phyloP scores from a whole-genome alignment of 2,888 invertebrate genomes.

The Allolobophora icterica region DNA sequence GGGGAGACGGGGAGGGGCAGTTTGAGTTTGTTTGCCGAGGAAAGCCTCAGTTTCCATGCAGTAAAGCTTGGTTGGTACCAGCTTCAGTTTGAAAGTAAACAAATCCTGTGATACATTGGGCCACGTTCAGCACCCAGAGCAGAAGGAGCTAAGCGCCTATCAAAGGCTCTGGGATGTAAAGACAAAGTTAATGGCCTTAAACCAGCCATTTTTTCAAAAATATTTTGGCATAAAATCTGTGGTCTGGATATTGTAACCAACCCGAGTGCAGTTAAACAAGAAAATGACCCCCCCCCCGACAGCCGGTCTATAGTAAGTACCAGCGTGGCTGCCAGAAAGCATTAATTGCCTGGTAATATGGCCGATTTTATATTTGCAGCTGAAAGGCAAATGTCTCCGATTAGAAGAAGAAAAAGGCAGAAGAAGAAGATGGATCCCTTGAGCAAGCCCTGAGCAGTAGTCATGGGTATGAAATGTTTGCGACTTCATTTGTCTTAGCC shows the following conservation, averaged over 20 bases:
- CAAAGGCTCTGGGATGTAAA: not conserved
- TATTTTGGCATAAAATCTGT: constrained; percentile 17
- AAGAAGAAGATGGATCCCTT: not conserved
- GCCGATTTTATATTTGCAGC: not conserved
- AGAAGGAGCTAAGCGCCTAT: not conserved
- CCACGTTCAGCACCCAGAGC: not conserved
- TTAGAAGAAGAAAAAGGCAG: not conserved
- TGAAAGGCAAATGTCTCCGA: not conserved
- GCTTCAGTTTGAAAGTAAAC: not conserved
- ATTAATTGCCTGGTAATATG: not conserved
- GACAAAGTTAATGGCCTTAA: not conserved
- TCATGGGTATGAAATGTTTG: not conserved
- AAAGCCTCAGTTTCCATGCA: not conserved
- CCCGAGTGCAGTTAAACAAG: not conserved
- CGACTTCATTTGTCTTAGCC: not conserved
- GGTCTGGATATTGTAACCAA: not conserved
- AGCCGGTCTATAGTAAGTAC: not conserved
- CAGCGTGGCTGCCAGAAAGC: not conserved
- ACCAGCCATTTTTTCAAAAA: not conserved
- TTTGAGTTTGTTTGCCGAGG: not conserved
- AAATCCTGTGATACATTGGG: not conserved
- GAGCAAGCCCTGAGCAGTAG: not conserved
- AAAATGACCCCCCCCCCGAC: not conserved
- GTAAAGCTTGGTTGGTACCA: not conserved
- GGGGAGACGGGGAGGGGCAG: not conserved